Evolutionary conservation across 2,797 vertebrate species (phyloP).

Genomic region (Labeo calbasu): DNA sequence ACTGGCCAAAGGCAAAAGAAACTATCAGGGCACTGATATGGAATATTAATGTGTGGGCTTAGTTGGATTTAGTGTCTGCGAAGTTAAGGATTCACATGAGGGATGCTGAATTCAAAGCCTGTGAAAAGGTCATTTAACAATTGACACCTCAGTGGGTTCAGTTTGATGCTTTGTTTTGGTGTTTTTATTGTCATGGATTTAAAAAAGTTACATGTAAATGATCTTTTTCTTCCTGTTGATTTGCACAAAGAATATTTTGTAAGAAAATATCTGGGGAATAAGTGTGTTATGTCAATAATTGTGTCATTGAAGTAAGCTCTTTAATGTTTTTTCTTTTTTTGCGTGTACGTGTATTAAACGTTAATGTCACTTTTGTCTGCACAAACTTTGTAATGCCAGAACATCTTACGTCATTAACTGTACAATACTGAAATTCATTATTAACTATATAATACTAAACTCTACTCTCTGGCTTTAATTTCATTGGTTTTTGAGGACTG

Average conservation of each 20-base stretch:
- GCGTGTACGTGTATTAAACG: neutral
- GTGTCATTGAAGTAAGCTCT: conserved; percentile 4
- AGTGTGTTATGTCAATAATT: conserved; percentile 40
- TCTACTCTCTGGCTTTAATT: neutral
- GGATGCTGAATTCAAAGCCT: conserved; percentile 44
- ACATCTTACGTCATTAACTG: neutral
- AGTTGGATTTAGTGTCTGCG: conserved; percentile 7
- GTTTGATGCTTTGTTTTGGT: conserved; percentile 51
- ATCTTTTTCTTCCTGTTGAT: conserved; percentile 59
- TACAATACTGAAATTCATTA: neutral
- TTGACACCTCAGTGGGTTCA: conserved; percentile 27
- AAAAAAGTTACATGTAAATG: conserved; percentile 46
- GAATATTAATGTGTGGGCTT: neutral
- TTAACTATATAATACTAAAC: neutral
- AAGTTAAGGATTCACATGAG: conserved; percentile 37
- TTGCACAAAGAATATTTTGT: conserved; percentile 57
- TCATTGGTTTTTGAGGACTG: neutral
- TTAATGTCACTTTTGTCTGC: neutral
- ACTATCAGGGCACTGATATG: conserved; percentile 3
- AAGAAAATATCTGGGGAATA: conserved; percentile 24
- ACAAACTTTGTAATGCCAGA: conserved; percentile 5
- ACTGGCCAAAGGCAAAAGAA: conserved; percentile 37
- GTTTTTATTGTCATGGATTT: conserved; percentile 45
- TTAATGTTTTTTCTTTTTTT: neutral
- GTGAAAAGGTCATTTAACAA: conserved; percentile 44